A percentile compares a stretch with the other conserved stretches of the same genome.
phyloP scores from a whole-genome alignment of 2,888 invertebrate species.

The Rhaphigaster nebulosa region DNA sequence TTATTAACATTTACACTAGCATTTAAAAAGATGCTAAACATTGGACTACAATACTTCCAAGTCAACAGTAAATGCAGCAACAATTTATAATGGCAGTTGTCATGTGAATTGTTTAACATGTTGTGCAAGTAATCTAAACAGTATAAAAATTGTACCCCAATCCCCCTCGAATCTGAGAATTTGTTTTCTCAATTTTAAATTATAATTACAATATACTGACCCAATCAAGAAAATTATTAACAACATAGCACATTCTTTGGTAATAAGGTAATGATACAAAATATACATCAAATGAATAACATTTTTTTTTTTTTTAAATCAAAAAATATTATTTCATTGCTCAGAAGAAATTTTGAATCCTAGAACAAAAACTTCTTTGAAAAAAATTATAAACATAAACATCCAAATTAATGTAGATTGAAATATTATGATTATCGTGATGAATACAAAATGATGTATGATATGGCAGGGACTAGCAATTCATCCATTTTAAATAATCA shows the following conservation, averaged over 20 bases:
- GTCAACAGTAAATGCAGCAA: conserved; percentile 30
- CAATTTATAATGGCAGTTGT: conserved; percentile 19
- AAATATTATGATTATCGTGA: not conserved
- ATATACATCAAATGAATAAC: conserved; percentile 25
- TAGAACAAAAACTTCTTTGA: not conserved
- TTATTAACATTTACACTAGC: not conserved
- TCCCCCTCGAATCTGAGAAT: not conserved
- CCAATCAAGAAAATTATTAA: conserved; percentile 25
- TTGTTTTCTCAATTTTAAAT: conserved; percentile 14
- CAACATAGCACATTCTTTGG: conserved; percentile 25
- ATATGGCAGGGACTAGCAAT: not conserved
- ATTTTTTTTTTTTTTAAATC: not conserved
- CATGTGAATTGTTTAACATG: not conserved
- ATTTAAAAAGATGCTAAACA: conserved; percentile 32
- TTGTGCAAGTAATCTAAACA: not conserved
- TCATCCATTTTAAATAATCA: not conserved
- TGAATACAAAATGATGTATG: not conserved
- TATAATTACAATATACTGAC: conserved; percentile 22
- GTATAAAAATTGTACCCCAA: not conserved
- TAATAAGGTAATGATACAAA: conserved; percentile 29
- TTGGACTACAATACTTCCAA: conserved; percentile 3
- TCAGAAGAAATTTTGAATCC: conserved; percentile 7
- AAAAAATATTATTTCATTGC: not conserved
- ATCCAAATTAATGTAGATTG: not conserved
- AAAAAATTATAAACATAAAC: not conserved